Base-by-base conservation (phyloP, 1,140 invertebrate species). In the Hesperophylax magnus region DNA sequence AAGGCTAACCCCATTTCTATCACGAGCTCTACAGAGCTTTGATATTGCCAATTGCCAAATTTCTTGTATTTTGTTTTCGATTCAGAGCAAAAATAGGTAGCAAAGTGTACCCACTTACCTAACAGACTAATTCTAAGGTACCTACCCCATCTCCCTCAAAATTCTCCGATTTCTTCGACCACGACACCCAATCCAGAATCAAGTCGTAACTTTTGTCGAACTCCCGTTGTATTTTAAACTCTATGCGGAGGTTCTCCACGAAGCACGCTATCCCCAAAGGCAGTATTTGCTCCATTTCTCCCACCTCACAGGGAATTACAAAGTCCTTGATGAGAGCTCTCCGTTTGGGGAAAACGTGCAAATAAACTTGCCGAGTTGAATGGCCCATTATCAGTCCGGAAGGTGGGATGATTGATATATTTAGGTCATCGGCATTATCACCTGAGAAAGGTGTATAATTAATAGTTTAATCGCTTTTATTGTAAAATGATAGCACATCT, bases 271-370 rank as follows among this genome's bases (percentile, higher is more conserved):
- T n/a, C 15, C 15, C 65, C 65, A 78, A 20, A 65, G 65, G 60
- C 8, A 67, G 15, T n/a, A 69, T 15, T 47, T 69, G 60, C 27
- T 65, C 61, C 61, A 52, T 56, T 39, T 69, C 61, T 54, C 77
- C 77, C 8, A 78, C 77, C 2, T 22, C 39, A 20, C 77, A 78
- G 6, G 77, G 77, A 53, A 78, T 69, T 20, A 67, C 52, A 52
- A 65, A 69, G 31, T 69, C 65, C 22, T 78, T 60, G n/a, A 78
- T 67, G 20, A 78, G 20, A 2, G 77, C 15, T 4, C n/a, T 31
- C 20, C 60, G 8, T 18, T 27, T 65, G 3, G 72, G 72, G 18
- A 76, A 20, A 31, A 76, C 31, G n/a, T 47, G 22, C 11, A 76
- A 34, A 27, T 60, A 60, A 31, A 60, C 60, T 47, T 76, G 0